A percentile compares a stretch with the other conserved stretches of the same genome.
These are phyloP conservation scores for Luscinia megarhynchos DNA, from an alignment of 2,797 vertebrate genomes.

Conservation along the genomic window DNA sequence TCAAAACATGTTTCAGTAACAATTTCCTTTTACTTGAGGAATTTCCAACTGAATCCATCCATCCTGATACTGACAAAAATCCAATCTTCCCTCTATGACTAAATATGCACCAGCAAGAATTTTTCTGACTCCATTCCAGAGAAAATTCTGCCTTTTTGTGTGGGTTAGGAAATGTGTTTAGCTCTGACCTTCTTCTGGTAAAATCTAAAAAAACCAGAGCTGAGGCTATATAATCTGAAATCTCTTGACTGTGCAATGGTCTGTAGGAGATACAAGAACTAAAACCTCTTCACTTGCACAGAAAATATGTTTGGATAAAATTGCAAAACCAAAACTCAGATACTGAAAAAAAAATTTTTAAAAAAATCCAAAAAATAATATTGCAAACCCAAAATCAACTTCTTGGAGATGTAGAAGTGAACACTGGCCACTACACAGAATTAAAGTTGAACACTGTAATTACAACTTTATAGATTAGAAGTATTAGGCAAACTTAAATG, in stretches of 20 bases:
- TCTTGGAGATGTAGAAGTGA: background rate
- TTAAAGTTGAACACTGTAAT: background rate
- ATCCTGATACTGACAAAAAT: background rate
- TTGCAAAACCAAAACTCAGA: background rate
- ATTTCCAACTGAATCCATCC: background rate
- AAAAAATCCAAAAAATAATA: background rate
- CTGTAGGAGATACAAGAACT: background rate
- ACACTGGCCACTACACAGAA: accelerated
- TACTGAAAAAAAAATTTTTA: background rate
- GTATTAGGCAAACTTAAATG: background rate
- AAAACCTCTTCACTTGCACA: background rate
- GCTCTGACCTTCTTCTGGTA: background rate
- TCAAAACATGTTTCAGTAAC: background rate
- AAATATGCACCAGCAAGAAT: background rate
- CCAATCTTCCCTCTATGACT: background rate
- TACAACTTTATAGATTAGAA: background rate
- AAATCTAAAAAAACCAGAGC: background rate
- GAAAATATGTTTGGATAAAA: background rate
- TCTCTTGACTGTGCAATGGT: background rate
- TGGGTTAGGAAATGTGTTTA: background rate
- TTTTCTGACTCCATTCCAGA: background rate
- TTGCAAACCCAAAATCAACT: background rate
- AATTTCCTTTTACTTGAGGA: background rate
- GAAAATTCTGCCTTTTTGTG: background rate
- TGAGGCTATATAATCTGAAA: background rate